Evolutionary conservation across 2,888 invertebrate species (phyloP).

Genomic region (Chymomyza amoena): DNA sequence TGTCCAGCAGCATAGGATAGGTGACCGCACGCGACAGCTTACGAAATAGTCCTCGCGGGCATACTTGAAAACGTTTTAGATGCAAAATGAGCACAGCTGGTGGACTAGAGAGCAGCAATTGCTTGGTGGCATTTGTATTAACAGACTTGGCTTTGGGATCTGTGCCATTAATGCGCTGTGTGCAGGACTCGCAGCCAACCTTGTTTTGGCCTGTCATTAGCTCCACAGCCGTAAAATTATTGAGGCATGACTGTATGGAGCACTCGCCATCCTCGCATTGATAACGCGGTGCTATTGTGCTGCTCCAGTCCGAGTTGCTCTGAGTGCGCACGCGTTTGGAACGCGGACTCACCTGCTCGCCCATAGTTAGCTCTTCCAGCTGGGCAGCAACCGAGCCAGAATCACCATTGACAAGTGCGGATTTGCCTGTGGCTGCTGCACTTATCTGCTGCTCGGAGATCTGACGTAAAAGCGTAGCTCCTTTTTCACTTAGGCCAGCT

Average conservation of each 20-base stretch:
- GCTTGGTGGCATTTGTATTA: constrained; percentile 90
- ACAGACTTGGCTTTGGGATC: constrained; percentile 86
- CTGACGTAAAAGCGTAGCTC: constrained; percentile 74
- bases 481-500: constrained; percentile 75
- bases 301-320: constrained; percentile 79
- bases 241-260: constrained; percentile 92
- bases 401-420: neutral
- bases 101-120: constrained; percentile 92
- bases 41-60: constrained; percentile 84
- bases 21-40: constrained; percentile 93
- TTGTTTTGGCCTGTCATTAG: constrained; percentile 94
- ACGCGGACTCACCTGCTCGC: constrained; percentile 37
- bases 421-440: constrained; percentile 22
- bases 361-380: neutral
- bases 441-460: constrained; percentile 16
- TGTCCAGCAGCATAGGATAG: constrained; percentile 91
- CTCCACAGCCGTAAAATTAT: constrained; percentile 95
- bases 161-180: constrained; percentile 84
- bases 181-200: constrained; percentile 95
- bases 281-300: constrained; percentile 84
- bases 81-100: constrained; percentile 97
- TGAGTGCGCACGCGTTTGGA: constrained; percentile 75
- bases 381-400: constrained; percentile 7
- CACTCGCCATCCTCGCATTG: constrained; percentile 88
- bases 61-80: constrained; percentile 95